Percentiles rank a stretch among this genome's conserved stretches.
Evolutionary conservation across 2,113 vertebrate genomes (phyloP).

Genomic region (Saimiri boliviensis): DNA sequence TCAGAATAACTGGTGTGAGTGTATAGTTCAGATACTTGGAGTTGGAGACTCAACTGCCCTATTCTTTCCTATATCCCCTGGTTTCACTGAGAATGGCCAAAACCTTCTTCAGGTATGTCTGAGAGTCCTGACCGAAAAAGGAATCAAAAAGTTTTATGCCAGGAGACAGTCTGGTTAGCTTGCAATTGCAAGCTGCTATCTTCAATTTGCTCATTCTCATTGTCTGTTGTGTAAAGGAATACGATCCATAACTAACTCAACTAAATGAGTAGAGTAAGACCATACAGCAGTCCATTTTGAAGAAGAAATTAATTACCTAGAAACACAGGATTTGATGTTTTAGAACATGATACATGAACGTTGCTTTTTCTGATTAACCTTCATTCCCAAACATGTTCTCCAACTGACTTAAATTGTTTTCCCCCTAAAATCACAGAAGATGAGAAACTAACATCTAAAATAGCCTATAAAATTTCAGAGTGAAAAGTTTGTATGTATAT

Average conservation of each 20-base stretch:
- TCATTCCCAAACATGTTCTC: not conserved
- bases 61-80: not conserved
- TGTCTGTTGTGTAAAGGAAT: not conserved
- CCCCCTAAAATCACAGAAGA: not conserved
- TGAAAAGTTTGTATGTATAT: not conserved
- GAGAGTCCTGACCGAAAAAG: not conserved
- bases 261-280: not conserved
- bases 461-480: not conserved
- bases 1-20: not conserved
- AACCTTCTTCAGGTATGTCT: not conserved
- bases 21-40: not conserved
- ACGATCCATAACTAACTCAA: not conserved
- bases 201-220: not conserved
- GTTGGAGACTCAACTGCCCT: not conserved
- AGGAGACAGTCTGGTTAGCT: not conserved
- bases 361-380: conserved; percentile 23
- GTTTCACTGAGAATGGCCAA: not conserved
- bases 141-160: not conserved
- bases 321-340: not conserved
- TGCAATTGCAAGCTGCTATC: not conserved
- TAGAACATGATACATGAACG: not conserved
- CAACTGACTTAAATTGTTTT: conserved; percentile 6
- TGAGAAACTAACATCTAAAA: conserved; percentile 33
- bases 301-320: conserved; percentile 19
- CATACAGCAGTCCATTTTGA: not conserved